These are phyloP conservation scores for Labeo catla DNA, from an alignment of 2,113 vertebrate genomes.

Conservation along the genomic window DNA sequence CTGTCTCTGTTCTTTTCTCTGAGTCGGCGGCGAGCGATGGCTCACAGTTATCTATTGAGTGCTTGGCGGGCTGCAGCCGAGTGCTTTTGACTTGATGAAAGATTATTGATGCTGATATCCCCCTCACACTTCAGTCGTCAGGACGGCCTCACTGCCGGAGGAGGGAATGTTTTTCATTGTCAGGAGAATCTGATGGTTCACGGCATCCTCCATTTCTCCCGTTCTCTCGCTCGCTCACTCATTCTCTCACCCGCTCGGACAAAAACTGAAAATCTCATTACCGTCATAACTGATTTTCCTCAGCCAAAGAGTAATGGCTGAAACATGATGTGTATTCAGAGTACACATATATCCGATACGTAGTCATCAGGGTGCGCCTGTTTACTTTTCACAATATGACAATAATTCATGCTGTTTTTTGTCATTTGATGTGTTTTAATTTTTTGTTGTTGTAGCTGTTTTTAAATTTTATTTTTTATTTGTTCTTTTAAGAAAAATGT, in stretches of 20 bases:
- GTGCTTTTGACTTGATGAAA: conserved; percentile 74
- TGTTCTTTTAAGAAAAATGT: no score
- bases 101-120: conserved; percentile 81
- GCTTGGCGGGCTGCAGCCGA: conserved; percentile 67
- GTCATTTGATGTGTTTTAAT: background rate
- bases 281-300: conserved; percentile 70
- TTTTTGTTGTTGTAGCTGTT: no score
- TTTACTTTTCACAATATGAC: background rate
- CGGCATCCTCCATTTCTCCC: conserved; percentile 59
- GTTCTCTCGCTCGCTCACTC: conserved; percentile 48
- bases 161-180: conserved; percentile 76
- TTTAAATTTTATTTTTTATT: no score
- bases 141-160: conserved; percentile 55
- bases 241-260: background rate
- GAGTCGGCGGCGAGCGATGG: conserved; percentile 64
- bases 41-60: conserved; percentile 78
- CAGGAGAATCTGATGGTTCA: conserved; percentile 72
- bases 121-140: conserved; percentile 64
- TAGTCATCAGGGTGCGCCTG: background rate
- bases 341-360: background rate
- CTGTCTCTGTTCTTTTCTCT: conserved; percentile 41
- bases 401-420: background rate
- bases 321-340: conserved; percentile 55
- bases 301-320: conserved; percentile 56
- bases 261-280: conserved; percentile 75